Conservation (phyloP, 2,888 invertebrate species). For the Tenthredo distinguenda region DNA sequence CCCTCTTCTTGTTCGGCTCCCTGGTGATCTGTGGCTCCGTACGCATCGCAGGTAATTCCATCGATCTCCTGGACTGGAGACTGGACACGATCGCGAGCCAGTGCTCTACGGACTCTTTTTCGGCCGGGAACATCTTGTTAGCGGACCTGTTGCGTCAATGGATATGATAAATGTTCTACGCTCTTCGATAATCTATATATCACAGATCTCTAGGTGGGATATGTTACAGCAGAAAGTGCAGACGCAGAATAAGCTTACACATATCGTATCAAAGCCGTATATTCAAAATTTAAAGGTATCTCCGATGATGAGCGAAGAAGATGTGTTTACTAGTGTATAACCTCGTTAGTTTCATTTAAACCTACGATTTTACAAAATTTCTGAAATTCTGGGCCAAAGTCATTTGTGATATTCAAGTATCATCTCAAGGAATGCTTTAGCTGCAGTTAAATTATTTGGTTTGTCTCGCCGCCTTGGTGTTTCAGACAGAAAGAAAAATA, state of each 20-base stretch:
- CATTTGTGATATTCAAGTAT: neutral
- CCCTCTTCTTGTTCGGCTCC: neutral
- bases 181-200: neutral
- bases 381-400: neutral
- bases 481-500: neutral
- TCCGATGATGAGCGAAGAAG: too few species aligned
- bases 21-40: neutral
- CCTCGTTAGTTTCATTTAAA: neutral
- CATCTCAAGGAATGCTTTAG: neutral
- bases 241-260: too few species aligned
- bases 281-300: too few species aligned
- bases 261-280: too few species aligned
- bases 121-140: neutral
- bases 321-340: neutral
- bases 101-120: neutral
- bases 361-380: neutral
- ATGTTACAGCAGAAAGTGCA: too few species aligned
- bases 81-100: neutral
- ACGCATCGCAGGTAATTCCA: neutral
- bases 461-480: neutral
- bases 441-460: neutral
- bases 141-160: neutral
- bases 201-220: too few species aligned
- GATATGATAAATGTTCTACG: neutral
- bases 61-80: neutral